Evolutionary conservation across 2,888 invertebrate genomes (phyloP).

Genomic region (Diplazon laetatorius): DNA sequence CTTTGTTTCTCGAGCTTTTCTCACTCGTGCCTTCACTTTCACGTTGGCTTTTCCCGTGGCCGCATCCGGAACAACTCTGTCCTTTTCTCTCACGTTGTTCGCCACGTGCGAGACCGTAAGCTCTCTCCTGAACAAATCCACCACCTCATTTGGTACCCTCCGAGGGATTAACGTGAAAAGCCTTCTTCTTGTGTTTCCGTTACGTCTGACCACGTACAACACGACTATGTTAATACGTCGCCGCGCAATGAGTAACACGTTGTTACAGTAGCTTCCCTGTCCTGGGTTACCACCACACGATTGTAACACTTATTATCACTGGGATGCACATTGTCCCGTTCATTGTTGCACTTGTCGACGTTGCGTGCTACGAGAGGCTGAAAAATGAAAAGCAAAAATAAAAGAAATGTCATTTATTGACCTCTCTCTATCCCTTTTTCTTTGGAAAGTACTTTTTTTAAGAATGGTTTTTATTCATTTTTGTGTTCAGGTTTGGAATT

Average conservation of each 20-base stretch:
- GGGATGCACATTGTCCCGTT: not conserved
- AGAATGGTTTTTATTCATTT: no score
- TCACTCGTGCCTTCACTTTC: no score
- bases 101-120: conserved; percentile 75
- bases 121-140: conserved; percentile 82
- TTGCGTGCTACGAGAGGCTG: no score
- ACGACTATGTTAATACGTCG: conserved; percentile 77
- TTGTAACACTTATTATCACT: not conserved
- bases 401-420: no score
- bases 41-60: no score
- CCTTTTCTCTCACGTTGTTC: conserved; percentile 50
- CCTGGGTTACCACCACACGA: not conserved
- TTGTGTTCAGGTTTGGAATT: no score
- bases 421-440: no score
- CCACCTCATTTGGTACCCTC: conserved; percentile 81
- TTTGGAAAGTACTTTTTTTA: no score
- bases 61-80: no score
- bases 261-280: not conserved
- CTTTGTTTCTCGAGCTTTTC: not conserved
- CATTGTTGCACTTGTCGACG: no score
- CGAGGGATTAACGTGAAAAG: conserved; percentile 79
- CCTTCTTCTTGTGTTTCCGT: conserved; percentile 78
- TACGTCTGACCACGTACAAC: conserved; percentile 79
- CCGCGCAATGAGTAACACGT: conserved; percentile 54
- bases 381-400: no score